These are phyloP conservation scores for Taenaris catops DNA, from an alignment of 2,888 invertebrate genomes.

Conservation along the genomic window DNA sequence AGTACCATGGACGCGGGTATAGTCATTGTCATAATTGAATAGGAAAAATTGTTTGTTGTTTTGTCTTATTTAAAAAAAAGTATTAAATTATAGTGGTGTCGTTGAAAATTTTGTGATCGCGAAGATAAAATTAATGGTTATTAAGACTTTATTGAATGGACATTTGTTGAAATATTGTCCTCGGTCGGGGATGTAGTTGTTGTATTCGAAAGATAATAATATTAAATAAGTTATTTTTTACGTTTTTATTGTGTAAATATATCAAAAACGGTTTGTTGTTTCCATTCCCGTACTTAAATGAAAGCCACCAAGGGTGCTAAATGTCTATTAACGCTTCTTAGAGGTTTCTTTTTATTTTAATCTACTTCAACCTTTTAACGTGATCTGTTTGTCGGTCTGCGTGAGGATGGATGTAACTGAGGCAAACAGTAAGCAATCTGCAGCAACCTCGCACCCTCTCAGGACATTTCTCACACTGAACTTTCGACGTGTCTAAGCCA, in stretches of 20 bases:
- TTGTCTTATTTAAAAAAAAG: constrained; percentile 55
- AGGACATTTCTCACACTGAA: constrained; percentile 8
- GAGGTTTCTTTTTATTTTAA: constrained; percentile 46
- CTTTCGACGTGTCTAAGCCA: constrained; percentile 19
- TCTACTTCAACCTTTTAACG: constrained; percentile 29
- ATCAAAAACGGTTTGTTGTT: constrained; percentile 69
- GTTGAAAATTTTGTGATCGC: constrained; percentile 79
- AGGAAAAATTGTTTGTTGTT: constrained; percentile 57
- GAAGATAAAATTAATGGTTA: constrained; percentile 61
- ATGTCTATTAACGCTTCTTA: constrained; percentile 75
- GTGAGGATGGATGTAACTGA: constrained; percentile 23
- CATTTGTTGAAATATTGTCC: constrained; percentile 77
- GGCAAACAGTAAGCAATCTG: constrained; percentile 6
- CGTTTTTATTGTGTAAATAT: constrained; percentile 78
- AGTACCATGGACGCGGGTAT: constrained; percentile 38
- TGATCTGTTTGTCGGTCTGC: constrained; percentile 37
- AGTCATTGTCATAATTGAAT: constrained; percentile 44
- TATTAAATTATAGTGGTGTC: constrained; percentile 66
- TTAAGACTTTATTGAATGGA: constrained; percentile 75
- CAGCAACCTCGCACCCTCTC: constrained; percentile 8
- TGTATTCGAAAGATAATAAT: constrained; percentile 79
- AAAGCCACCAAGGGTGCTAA: constrained; percentile 75
- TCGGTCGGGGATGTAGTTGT: constrained; percentile 73
- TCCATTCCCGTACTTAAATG: constrained; percentile 62
- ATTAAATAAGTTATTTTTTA: constrained; percentile 80